Base-by-base conservation (phyloP, 1,140 invertebrate genomes). In the Polypedilum vanderplanki region DNA sequence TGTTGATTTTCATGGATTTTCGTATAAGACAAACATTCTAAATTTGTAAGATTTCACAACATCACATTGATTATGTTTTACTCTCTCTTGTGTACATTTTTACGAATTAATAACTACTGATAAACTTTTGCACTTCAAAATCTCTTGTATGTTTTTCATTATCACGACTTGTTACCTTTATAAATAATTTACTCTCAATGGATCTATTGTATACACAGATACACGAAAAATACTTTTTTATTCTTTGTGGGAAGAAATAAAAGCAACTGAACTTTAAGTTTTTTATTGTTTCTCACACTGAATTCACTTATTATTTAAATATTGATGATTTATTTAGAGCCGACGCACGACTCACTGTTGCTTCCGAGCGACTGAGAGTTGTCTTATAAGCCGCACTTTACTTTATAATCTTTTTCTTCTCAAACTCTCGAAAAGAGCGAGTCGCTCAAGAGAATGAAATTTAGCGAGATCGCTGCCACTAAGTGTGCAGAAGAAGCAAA, bases 391-490 rank as follows among this genome's bases (percentile, higher is more conserved):
- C 10, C n/a, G 10, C 46, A 57, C n/a, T 4, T 12, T 57, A 15
- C 46, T 57, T 57, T 57, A 57, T 57, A 57, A 57, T 57, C 46
- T 57, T 57, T 57, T 57, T 57, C 46, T 57, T n/a, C 12, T 57
- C n/a, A 57, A 4, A 57, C 12, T 12, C 12, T 33, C 24, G 5
- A 57, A n/a, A 57, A 57, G 4, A 57, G 46, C 46, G n/a, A 12
- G 12, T 15, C 46, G 46, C 46, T 57, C 46, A 57, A n/a, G 46
- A 57, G 46, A n/a, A 57, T n/a, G 15, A 57, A 57, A 57, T 33
- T 33, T 5, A 33, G 24, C 24, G 5, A 33, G 24, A 33, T 33
- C 24, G 24, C 5, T 33, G 24, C 24, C 24, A 33, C 24, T 33
- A 3, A 33, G 24, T 33, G 24, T 33, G 24, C 24, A 3, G 24